phyloP scores from a whole-genome alignment of 92 coral and sea anemone genomes.

The Zoanthus gigantus region DNA sequence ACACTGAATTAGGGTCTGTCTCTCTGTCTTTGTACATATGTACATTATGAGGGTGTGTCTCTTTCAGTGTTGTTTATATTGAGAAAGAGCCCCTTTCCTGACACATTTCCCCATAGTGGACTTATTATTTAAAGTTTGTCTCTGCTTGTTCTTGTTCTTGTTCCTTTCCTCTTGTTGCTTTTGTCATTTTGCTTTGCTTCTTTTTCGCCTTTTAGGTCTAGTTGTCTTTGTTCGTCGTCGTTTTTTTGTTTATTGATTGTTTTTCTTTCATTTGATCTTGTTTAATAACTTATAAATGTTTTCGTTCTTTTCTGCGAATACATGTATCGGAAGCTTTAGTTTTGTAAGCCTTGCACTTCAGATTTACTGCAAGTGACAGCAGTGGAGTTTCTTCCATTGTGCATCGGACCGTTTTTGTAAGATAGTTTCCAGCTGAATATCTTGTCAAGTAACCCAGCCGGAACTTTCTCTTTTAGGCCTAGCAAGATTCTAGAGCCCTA shows the following conservation, averaged over 20 bases:
- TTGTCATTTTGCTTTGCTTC: not conserved
- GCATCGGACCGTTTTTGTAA: not conserved
- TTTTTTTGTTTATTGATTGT: not conserved
- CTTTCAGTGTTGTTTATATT: too few species aligned
- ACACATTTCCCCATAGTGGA: too few species aligned
- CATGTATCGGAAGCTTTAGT: not conserved
- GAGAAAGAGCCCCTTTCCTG: too few species aligned
- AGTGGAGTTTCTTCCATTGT: not conserved
- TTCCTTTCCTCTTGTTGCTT: not conserved
- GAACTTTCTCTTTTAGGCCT: constrained; percentile 55
- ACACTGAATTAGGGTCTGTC: too few species aligned
- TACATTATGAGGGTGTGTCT: too few species aligned
- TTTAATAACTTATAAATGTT: too few species aligned
- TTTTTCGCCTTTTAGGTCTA: not conserved
- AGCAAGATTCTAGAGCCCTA: constrained; percentile 62
- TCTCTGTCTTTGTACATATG: too few species aligned
- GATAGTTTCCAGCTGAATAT: not conserved
- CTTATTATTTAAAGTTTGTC: too few species aligned
- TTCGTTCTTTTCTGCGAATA: too few species aligned
- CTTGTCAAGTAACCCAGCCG: not conserved
- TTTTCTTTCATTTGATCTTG: not conserved
- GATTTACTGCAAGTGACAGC: not conserved
- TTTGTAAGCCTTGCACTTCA: not conserved
- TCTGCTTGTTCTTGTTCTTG: not conserved
- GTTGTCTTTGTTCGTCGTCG: not conserved